Evolutionary conservation across 1,140 invertebrate species (phyloP).

Genomic region (Heliconius nattereri): DNA sequence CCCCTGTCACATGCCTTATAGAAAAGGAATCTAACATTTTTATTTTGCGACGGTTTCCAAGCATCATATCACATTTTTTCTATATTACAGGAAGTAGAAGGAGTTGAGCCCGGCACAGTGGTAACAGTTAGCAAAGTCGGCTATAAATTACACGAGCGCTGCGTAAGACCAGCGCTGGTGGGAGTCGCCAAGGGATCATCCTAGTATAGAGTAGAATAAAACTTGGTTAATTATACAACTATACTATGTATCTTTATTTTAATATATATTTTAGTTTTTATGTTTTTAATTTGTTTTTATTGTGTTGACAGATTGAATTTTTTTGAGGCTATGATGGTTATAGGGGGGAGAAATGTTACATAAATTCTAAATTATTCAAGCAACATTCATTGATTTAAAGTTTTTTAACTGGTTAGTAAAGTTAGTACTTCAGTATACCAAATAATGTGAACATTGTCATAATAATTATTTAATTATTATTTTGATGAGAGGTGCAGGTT

Average conservation of each 20-base stretch:
- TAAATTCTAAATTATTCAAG: too few species aligned
- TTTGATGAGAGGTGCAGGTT: too few species aligned
- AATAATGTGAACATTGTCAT: too few species aligned
- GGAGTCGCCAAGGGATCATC: conserved; percentile 90
- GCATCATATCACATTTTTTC: not conserved
- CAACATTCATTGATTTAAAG: too few species aligned
- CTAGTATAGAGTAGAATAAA: conserved; percentile 24
- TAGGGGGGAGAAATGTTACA: too few species aligned
- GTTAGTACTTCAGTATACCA: too few species aligned
- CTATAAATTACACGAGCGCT: conserved; percentile 96
- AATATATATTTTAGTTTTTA: not conserved
- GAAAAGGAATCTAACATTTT: too few species aligned
- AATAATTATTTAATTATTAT: too few species aligned
- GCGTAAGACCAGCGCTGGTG: conserved; percentile 97
- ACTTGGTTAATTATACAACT: not conserved
- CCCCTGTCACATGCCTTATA: too few species aligned
- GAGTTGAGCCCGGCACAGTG: conserved; percentile 92
- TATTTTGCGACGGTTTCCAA: not conserved
- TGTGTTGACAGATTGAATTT: not conserved
- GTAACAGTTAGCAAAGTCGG: conserved; percentile 97
- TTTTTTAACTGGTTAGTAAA: too few species aligned
- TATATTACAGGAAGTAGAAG: conserved; percentile 84
- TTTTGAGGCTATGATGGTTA: too few species aligned
- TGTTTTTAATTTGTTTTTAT: not conserved
- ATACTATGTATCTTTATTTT: not conserved